These are phyloP conservation scores for Melinopterus prodromus DNA, from an alignment of 2,888 invertebrate species.

Conservation along the genomic window DNA sequence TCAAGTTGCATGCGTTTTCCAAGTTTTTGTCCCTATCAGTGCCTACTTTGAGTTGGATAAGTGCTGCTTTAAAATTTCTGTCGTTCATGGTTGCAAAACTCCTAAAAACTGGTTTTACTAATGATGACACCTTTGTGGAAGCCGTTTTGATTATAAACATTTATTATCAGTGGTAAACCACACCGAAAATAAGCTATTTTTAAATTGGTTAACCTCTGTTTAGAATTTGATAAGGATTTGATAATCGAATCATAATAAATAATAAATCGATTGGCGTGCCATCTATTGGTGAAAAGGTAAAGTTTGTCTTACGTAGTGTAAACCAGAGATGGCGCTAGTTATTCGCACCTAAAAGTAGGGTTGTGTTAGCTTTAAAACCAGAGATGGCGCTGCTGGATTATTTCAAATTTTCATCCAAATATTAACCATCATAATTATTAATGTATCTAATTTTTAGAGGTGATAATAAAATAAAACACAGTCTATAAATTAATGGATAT, in stretches of 20 bases:
- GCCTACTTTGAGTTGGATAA: conserved; percentile 85
- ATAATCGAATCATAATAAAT: neutral
- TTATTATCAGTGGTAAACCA: neutral
- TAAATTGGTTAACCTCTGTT: neutral
- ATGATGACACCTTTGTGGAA: neutral
- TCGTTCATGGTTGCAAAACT: conserved; percentile 24
- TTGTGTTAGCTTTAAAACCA: too few relatives aligned
- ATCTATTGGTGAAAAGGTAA: neutral
- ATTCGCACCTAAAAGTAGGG: too few relatives aligned
- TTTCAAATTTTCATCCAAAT: too few relatives aligned
- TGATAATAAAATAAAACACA: neutral
- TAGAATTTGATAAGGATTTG: neutral
- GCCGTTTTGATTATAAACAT: neutral
- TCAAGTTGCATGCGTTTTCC: conserved; percentile 72
- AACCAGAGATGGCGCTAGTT: neutral
- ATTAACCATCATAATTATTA: too few relatives aligned
- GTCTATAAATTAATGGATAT: neutral
- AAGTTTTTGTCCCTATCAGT: conserved; percentile 81
- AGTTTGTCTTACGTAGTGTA: neutral
- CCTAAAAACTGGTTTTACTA: conserved; percentile 12
- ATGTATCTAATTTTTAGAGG: too few relatives aligned
- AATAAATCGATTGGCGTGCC: neutral
- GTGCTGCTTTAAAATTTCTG: conserved; percentile 65
- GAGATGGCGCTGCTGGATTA: too few relatives aligned
- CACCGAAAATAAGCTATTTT: neutral